Percentiles rank a stretch among this genome's conserved stretches.
phyloP scores from a whole-genome alignment of 2,113 vertebrate species.

The Engystomops pustulosus region DNA sequence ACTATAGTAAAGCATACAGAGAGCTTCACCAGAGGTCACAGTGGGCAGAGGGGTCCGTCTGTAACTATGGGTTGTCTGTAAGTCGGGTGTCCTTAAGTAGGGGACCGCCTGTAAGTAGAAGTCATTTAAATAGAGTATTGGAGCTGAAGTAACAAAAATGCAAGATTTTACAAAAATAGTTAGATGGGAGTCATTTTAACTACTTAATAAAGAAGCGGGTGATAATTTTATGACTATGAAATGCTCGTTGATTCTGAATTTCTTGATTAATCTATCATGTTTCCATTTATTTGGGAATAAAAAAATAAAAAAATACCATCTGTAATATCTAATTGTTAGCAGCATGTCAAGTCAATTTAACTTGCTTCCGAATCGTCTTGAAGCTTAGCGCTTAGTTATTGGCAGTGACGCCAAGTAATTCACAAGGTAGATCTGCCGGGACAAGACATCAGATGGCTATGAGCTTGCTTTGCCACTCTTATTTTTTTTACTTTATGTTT shows the following conservation, averaged over 20 bases:
- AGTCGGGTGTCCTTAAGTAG: too few relatives aligned
- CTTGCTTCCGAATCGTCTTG: conserved; percentile 67
- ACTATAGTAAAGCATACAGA: too few relatives aligned
- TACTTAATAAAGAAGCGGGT: conserved; percentile 62
- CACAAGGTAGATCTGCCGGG: conserved; percentile 58
- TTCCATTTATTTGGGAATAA: conserved; percentile 63
- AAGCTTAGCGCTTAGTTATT: conserved; percentile 47
- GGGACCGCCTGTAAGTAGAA: too few relatives aligned
- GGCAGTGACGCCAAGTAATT: conserved; percentile 56
- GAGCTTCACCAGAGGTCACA: too few relatives aligned
- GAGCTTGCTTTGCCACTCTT: conserved; percentile 41
- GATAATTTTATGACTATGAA: conserved; percentile 64
- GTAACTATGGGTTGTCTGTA: too few relatives aligned
- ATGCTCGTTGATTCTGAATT: conserved; percentile 65
- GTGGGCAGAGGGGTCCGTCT: too few relatives aligned
- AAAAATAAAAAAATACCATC: conserved; percentile 66
- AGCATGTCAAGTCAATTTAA: conserved; percentile 68
- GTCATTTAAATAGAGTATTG: background rate
- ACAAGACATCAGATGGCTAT: conserved; percentile 55
- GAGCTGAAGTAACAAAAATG: background rate
- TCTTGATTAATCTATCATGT: conserved; percentile 69
- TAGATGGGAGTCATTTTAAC: conserved; percentile 59
- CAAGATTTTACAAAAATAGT: too few relatives aligned
- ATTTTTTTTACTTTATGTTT: conserved; percentile 43
- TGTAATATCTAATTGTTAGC: conserved; percentile 69